phyloP scores from a whole-genome alignment of 2,113 vertebrate genomes.

The Gadus macrocephalus region DNA sequence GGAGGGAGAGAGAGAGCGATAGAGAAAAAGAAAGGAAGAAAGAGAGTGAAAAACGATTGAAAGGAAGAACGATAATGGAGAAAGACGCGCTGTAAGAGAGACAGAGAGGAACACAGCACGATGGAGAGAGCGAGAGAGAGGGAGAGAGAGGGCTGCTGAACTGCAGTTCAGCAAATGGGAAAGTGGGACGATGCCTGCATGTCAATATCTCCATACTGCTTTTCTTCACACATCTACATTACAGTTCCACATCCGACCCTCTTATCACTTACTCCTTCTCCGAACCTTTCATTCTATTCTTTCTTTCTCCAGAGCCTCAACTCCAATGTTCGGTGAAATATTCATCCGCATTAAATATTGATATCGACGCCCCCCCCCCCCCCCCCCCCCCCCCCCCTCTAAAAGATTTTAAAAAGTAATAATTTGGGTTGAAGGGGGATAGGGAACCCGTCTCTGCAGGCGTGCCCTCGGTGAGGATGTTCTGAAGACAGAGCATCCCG shows the following conservation, averaged over 20 bases:
- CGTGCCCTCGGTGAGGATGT: conserved; percentile 1
- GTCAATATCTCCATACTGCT: conserved; percentile 33
- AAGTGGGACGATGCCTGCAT: conserved; percentile 8
- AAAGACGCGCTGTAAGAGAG: background rate
- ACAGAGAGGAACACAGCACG: background rate
- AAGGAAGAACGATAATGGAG: background rate
- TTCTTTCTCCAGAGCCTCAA: conserved; percentile 26
- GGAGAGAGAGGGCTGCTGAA: conserved; percentile 24
- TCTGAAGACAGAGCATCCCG: background rate
- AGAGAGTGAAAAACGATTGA: background rate
- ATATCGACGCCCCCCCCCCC: conserved; percentile 29
- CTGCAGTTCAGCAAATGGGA: too few species aligned
- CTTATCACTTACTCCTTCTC: conserved; percentile 11
- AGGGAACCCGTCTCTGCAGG: conserved; percentile 21
- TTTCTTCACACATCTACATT: conserved; percentile 1
- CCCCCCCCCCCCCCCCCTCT: conserved; percentile 36
- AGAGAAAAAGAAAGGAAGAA: background rate
- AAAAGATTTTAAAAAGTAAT: conserved; percentile 61
- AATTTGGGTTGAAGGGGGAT: conserved; percentile 44
- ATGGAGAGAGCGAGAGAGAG: conserved; percentile 1
- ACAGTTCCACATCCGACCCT: background rate
- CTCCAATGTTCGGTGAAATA: conserved; percentile 50
- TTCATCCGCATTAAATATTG: conserved; percentile 55
- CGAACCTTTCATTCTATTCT: conserved; percentile 6
- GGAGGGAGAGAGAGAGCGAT: background rate